Conservation (phyloP, 2,797 vertebrate species). For the Cottoperca gobio region DNA sequence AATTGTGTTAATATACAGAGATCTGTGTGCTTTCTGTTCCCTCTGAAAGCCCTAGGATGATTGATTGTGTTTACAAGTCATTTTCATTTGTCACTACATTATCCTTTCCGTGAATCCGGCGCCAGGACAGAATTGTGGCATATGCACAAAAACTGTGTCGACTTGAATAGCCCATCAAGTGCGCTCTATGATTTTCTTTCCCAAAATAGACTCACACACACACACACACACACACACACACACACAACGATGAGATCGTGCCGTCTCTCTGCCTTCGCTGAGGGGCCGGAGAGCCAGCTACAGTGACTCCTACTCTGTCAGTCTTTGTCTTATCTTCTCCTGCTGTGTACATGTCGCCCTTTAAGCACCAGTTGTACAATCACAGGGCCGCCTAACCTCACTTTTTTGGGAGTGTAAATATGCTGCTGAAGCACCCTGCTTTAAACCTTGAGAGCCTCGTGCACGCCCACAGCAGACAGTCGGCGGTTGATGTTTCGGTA, state of each 20-base stretch:
- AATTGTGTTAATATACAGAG: conserved; percentile 63
- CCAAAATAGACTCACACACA: conserved; percentile 78
- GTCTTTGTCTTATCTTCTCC: conserved; percentile 70
- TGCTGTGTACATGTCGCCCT: conserved; percentile 40
- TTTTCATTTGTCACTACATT: conserved; percentile 62
- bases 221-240: conserved; percentile 67
- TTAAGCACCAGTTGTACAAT: conserved; percentile 43
- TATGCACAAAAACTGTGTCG: conserved; percentile 67
- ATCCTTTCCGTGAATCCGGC: conserved; percentile 50
- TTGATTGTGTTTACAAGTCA: conserved; percentile 59
- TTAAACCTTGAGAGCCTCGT: conserved; percentile 86
- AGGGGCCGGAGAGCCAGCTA: conserved; percentile 39
- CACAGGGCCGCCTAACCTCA: conserved; percentile 6
- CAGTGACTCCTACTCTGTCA: conserved; percentile 55
- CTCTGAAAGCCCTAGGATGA: conserved; percentile 51
- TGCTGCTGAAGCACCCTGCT: background rate
- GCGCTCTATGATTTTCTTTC: conserved; percentile 60
- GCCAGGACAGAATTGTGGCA: conserved; percentile 58
- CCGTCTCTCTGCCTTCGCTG: conserved; percentile 51
- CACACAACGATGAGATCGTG: conserved; percentile 61
- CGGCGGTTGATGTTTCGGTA: conserved; percentile 89
- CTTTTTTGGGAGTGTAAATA: conserved; percentile 6
- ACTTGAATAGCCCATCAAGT: conserved; percentile 71
- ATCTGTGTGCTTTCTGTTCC: conserved; percentile 47
- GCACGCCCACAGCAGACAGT: conserved; percentile 87